A percentile compares a stretch with the other conserved stretches of the same genome.
phyloP scores from a whole-genome alignment of 2,797 vertebrate species.

The Poecilia velifera region DNA sequence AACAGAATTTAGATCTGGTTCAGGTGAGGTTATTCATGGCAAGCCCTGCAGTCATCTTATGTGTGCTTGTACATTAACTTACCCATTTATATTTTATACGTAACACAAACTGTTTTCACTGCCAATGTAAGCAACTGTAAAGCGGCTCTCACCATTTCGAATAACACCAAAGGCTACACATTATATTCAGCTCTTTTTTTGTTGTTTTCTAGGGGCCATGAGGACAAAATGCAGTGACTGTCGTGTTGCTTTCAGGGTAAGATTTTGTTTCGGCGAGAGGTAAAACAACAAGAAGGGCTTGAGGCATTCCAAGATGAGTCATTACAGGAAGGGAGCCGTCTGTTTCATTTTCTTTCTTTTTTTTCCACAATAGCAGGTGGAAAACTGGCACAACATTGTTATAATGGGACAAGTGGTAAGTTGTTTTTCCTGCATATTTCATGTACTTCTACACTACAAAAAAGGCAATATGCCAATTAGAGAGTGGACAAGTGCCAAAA shows the following conservation, averaged over 20 bases:
- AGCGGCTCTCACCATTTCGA: conserved; percentile 11
- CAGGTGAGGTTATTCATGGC: conserved; percentile 20
- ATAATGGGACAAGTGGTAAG: conserved; percentile 75
- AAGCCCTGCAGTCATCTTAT: conserved; percentile 27
- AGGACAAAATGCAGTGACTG: conserved; percentile 32
- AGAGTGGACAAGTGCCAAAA: conserved; percentile 70
- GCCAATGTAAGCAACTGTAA: conserved; percentile 44
- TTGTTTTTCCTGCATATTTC: conserved; percentile 84
- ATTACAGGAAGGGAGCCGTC: conserved; percentile 73
- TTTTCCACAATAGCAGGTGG: conserved; percentile 58
- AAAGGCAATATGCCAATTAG: conserved; percentile 81
- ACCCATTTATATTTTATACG: conserved; percentile 44
- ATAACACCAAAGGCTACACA: conserved; percentile 48
- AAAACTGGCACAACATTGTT: conserved; percentile 74
- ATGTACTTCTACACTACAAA: conserved; percentile 72
- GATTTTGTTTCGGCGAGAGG: conserved; percentile 34
- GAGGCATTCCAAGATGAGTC: conserved; percentile 35
- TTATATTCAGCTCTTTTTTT: background rate
- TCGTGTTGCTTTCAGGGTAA: conserved; percentile 20
- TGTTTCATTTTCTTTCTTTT: conserved; percentile 63
- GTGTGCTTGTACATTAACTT: conserved; percentile 30
- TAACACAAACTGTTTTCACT: conserved; percentile 50
- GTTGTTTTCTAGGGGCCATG: conserved; percentile 25
- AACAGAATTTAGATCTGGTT: conserved; percentile 36
- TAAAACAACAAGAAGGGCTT: conserved; percentile 33